Percentiles rank a stretch among this genome's conserved stretches.
These are phyloP conservation scores for Melinaea menophilus DNA, from an alignment of 2,888 invertebrate genomes.

Conservation along the genomic window DNA sequence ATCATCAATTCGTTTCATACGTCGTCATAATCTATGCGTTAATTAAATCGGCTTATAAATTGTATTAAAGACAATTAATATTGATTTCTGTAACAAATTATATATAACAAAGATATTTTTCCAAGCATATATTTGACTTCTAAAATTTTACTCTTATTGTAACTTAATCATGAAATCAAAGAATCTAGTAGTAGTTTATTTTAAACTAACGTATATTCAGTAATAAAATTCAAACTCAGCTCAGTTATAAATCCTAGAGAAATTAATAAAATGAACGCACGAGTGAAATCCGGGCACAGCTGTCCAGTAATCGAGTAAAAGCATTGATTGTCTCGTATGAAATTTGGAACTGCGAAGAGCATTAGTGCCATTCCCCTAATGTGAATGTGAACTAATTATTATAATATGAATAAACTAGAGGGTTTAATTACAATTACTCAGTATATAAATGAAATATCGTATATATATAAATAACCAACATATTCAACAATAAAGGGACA, in stretches of 20 bases:
- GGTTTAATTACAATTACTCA: too few relatives aligned
- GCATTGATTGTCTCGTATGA: conserved; percentile 16
- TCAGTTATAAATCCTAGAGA: background rate
- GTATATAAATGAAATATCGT: too few relatives aligned
- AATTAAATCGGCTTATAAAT: background rate
- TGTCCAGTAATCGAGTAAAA: conserved; percentile 15
- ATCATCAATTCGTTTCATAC: conserved; percentile 18
- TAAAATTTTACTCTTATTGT: too few relatives aligned
- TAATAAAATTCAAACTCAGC: background rate
- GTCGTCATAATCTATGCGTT: conserved; percentile 10
- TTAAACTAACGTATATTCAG: too few relatives aligned
- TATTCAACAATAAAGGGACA: too few relatives aligned
- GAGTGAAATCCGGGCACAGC: background rate
- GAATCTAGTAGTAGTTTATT: too few relatives aligned
- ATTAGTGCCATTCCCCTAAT: conserved; percentile 17
- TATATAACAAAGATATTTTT: too few relatives aligned
- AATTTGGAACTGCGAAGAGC: conserved; percentile 14
- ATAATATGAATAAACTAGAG: background rate
- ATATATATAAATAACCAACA: too few relatives aligned
- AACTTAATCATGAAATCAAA: too few relatives aligned
- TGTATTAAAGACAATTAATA: too few relatives aligned
- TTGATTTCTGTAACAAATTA: too few relatives aligned
- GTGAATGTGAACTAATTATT: conserved; percentile 20
- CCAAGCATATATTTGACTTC: too few relatives aligned
- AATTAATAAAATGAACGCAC: background rate